Conservation (phyloP, 2,888 invertebrate genomes). For the Spatulosminthurus flaviceps region DNA sequence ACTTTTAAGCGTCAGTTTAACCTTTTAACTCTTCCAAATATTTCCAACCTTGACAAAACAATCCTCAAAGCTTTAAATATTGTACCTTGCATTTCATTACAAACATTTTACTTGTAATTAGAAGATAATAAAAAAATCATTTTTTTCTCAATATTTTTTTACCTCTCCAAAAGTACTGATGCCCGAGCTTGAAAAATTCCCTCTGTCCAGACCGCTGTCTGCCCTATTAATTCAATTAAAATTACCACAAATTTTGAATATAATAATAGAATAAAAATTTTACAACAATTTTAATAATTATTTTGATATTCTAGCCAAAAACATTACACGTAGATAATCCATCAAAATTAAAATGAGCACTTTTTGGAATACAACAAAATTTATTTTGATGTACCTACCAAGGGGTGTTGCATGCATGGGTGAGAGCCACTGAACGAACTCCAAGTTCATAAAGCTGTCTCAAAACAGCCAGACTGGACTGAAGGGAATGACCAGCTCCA, state of each 20-base stretch:
- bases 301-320: no score
- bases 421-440: constrained; percentile 86
- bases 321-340: no score
- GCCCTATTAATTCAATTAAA: background rate
- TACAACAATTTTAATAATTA: background rate
- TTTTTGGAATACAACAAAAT: no score
- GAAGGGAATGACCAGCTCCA: constrained; percentile 91
- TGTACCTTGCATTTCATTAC: no score
- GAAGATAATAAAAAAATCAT: no score
- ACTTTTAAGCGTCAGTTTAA: no score
- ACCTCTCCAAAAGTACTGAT: background rate
- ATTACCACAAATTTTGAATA: background rate
- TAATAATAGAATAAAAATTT: background rate
- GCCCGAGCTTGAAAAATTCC: background rate
- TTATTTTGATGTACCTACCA: no score
- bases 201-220: background rate
- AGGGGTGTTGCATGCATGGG: constrained; percentile 89
- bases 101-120: no score
- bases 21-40: no score
- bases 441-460: constrained; percentile 89
- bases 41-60: background rate
- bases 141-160: no score
- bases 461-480: constrained; percentile 85
- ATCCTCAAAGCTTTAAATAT: no score
- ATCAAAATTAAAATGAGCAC: no score